Conservation (phyloP, 2,888 invertebrate species). For the Drosophila pullipes region DNA sequence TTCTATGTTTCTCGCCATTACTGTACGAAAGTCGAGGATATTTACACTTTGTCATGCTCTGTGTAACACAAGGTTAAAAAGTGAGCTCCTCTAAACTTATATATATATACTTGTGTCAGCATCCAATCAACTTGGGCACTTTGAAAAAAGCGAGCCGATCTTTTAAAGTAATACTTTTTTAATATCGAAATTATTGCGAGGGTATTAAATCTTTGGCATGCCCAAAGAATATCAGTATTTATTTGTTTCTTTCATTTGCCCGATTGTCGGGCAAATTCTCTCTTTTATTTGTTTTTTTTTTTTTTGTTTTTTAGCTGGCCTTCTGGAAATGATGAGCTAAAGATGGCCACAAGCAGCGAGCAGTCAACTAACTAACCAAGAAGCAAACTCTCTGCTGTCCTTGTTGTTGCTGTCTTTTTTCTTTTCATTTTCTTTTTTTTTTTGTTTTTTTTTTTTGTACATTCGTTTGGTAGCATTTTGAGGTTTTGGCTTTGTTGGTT, state of each 20-base stretch:
- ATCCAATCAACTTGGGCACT: background rate
- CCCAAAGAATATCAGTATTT: background rate
- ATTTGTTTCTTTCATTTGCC: background rate
- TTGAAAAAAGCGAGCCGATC: background rate
- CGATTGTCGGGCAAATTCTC: background rate
- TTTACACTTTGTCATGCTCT: background rate
- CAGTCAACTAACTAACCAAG: slow-evolving; percentile 47
- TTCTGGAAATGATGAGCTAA: slow-evolving; percentile 44
- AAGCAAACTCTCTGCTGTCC: slow-evolving; percentile 31
- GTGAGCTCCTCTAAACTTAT: background rate
- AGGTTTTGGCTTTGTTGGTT: slow-evolving; percentile 59
- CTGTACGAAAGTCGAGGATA: background rate
- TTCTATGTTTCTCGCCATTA: slow-evolving; percentile 9
- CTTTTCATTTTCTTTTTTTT: background rate
- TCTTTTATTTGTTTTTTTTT: background rate
- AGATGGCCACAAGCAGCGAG: slow-evolving; percentile 37
- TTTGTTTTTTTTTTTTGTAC: slow-evolving; percentile 23
- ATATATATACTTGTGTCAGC: background rate
- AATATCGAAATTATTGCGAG: background rate
- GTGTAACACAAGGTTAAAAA: background rate
- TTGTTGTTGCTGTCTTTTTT: slow-evolving; percentile 21
- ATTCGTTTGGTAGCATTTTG: slow-evolving; percentile 54
- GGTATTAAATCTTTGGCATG: background rate
- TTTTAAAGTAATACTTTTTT: background rate
- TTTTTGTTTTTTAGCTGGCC: slow-evolving; percentile 13